phyloP scores from a whole-genome alignment of 2,113 vertebrate species.

The Mastomys natalensis region DNA sequence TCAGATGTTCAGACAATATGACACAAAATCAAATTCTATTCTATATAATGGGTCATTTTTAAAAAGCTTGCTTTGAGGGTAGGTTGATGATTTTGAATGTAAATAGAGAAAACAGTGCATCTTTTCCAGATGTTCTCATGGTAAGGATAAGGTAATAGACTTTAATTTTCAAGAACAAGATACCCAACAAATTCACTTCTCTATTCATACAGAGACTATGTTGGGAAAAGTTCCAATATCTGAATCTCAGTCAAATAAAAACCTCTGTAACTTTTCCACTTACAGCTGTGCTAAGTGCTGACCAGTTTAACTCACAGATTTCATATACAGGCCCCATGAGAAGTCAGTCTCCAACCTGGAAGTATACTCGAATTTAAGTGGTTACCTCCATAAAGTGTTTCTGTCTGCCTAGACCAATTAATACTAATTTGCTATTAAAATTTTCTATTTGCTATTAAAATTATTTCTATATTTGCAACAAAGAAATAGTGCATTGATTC shows the following conservation, averaged over 20 bases:
- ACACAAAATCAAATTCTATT: not conserved
- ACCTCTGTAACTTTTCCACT: slow-evolving; percentile 2
- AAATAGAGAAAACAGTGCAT: slow-evolving; percentile 15
- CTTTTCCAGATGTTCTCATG: not conserved
- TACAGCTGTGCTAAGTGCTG: not conserved
- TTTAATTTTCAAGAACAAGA: not conserved
- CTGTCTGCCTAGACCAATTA: slow-evolving; percentile 25
- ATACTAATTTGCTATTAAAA: slow-evolving; percentile 43
- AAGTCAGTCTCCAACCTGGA: slow-evolving; percentile 10
- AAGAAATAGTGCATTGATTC: slow-evolving; percentile 65
- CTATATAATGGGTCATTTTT: not conserved
- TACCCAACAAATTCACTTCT: not conserved
- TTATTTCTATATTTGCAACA: slow-evolving; percentile 49
- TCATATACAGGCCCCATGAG: slow-evolving; percentile 9
- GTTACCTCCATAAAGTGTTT: not conserved
- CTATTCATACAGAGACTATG: not conserved
- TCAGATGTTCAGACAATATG: not conserved
- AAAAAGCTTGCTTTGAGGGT: not conserved
- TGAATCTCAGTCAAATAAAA: not conserved
- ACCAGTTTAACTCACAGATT: not conserved
- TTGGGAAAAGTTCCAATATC: not conserved
- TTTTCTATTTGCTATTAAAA: not conserved
- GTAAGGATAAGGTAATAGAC: not conserved
- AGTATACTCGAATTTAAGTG: slow-evolving; percentile 40
- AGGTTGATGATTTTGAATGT: not conserved